Percentiles rank a stretch among this genome's conserved stretches.
These are phyloP conservation scores for Calosoma granatense DNA, from an alignment of 1,140 invertebrate genomes.

Conservation along the genomic window DNA sequence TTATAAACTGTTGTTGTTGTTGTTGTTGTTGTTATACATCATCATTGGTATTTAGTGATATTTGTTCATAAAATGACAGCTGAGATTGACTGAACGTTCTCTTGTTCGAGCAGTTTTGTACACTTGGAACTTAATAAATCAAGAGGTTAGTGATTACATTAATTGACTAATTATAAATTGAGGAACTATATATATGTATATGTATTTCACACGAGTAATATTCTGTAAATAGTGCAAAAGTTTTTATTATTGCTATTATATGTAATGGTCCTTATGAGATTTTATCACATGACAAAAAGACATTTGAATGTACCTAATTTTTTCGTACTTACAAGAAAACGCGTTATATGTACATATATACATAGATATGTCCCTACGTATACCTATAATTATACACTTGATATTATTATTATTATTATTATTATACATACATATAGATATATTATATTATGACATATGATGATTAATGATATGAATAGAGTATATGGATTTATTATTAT, in stretches of 20 bases:
- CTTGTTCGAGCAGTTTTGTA: neutral
- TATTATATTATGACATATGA: slow-evolving; percentile 8
- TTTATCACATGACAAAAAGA: slow-evolving; percentile 18
- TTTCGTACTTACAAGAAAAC: slow-evolving; percentile 25
- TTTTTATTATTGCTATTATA: neutral
- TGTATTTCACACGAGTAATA: neutral
- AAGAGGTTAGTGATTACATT: neutral
- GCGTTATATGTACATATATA: slow-evolving; percentile 17
- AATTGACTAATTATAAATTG: neutral
- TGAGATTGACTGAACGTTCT: neutral
- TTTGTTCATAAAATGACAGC: neutral
- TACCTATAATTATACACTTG: slow-evolving; percentile 17
- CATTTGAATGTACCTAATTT: slow-evolving; percentile 25
- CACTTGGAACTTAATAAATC: neutral
- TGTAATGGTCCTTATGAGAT: neutral
- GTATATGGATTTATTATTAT: neutral
- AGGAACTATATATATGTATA: neutral
- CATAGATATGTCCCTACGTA: slow-evolving; percentile 15
- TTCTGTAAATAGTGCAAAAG: neutral
- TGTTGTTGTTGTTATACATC: too few relatives aligned
- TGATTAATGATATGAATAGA: slow-evolving; percentile 15
- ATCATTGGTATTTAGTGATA: too few relatives aligned
- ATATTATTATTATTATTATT: slow-evolving; percentile 5
- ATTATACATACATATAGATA: slow-evolving; percentile 3
- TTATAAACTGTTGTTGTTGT: too few relatives aligned